Conservation (phyloP, 2,797 vertebrate species). For the Linurgus olivaceus region DNA sequence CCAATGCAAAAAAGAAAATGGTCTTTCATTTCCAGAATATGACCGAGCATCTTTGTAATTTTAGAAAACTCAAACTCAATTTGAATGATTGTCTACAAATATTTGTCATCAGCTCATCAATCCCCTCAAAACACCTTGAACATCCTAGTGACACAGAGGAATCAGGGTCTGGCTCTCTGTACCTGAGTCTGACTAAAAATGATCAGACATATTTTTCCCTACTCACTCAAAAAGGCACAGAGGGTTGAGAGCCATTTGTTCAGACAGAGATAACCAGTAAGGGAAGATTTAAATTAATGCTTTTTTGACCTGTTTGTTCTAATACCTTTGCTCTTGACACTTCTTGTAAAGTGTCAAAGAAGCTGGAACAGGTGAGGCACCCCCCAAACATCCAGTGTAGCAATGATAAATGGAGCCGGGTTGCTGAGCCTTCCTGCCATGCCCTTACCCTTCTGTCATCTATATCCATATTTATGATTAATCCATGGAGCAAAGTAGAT, state of each 20-base stretch:
- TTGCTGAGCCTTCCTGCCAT: neutral
- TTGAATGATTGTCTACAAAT: neutral
- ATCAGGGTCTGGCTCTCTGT: neutral
- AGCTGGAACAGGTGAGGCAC: conserved; percentile 10
- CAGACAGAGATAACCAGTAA: neutral
- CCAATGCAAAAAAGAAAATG: neutral
- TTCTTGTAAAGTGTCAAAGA: neutral
- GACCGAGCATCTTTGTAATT: neutral
- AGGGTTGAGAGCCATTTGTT: neutral
- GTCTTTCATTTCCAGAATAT: neutral
- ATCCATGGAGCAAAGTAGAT: conserved; percentile 25
- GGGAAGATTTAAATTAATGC: neutral
- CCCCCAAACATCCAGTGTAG: neutral
- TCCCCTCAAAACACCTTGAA: neutral
- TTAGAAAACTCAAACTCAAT: neutral
- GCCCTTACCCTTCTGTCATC: conserved; percentile 45
- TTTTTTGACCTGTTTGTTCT: neutral
- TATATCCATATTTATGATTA: conserved; percentile 62
- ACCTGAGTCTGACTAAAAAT: neutral
- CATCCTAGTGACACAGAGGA: neutral
- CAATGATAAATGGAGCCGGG: conserved; percentile 11
- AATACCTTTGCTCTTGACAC: conserved; percentile 24
- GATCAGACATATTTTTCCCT: neutral
- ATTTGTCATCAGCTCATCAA: neutral
- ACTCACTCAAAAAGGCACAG: neutral